Conservation (phyloP, 2,113 vertebrate genomes). For the Microtus oregoni region DNA sequence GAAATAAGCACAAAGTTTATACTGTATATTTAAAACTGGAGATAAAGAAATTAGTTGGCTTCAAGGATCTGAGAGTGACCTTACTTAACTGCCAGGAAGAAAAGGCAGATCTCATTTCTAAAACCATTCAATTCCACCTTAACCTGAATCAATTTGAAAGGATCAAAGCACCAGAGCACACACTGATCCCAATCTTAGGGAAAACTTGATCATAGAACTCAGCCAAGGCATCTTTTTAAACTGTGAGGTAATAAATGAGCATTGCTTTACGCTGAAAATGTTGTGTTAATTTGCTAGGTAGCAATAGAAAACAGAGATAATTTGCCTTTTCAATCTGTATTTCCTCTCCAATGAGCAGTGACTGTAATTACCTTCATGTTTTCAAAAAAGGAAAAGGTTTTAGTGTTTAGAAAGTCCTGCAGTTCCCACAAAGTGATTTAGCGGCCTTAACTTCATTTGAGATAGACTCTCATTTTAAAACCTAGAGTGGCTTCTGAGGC, state of each 20-base stretch:
- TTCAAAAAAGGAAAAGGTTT: neutral
- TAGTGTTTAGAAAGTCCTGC: neutral
- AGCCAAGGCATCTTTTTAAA: neutral
- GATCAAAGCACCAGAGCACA: neutral
- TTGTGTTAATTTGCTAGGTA: neutral
- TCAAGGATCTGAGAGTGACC: neutral
- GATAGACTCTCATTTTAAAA: neutral
- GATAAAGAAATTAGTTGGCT: neutral
- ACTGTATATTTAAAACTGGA: neutral
- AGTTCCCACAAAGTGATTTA: neutral
- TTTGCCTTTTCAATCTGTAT: slow-evolving; percentile 24
- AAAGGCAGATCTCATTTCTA: neutral
- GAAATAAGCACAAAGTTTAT: neutral
- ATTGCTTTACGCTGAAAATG: neutral
- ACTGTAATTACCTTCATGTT: neutral
- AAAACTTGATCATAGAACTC: neutral
- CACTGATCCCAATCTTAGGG: neutral
- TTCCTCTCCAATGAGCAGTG: neutral
- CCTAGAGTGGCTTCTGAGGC: neutral
- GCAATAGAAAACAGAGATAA: neutral
- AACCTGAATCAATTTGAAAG: neutral
- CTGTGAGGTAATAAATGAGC: neutral
- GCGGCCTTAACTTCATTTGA: neutral
- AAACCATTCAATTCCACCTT: neutral
- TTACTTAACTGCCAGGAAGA: neutral